Conservation (phyloP, 2,888 invertebrate genomes). For the Conus canariensis region DNA sequence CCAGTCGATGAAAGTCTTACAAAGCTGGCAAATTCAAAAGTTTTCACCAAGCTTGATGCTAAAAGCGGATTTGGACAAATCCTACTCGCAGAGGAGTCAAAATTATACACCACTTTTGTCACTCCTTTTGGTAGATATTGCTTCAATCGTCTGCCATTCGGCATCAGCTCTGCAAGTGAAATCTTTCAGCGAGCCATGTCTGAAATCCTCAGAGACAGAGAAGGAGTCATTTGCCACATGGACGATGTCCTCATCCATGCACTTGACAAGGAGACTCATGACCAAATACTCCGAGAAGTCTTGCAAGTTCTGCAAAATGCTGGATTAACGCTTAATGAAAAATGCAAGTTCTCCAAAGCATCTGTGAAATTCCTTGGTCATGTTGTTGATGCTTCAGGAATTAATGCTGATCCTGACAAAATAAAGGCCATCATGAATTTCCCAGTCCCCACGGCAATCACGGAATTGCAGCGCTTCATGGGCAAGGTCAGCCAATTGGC, state of each 20-base stretch:
- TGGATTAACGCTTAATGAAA: constrained; percentile 54
- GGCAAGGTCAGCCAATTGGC: not conserved
- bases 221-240: constrained; percentile 52
- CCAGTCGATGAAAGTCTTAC: not conserved
- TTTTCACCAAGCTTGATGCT: not conserved
- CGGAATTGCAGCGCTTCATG: constrained; percentile 1
- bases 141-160: not conserved
- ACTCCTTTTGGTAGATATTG: not conserved
- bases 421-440: not conserved
- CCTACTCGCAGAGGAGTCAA: constrained; percentile 36
- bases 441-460: not conserved
- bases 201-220: constrained; percentile 41
- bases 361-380: constrained; percentile 22
- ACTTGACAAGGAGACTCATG: constrained; percentile 41
- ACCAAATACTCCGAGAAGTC: constrained; percentile 42
- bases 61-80: constrained; percentile 57
- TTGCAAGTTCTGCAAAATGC: constrained; percentile 40
- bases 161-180: constrained; percentile 35
- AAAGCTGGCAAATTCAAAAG: no score
- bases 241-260: constrained; percentile 52
- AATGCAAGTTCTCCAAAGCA: constrained; percentile 7
- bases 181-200: constrained; percentile 49
- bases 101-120: constrained; percentile 1
- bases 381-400: not conserved
- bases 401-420: not conserved